Evolutionary conservation across 2,797 vertebrate species (phyloP).

Genomic region (Hypotaenidia okinawae): DNA sequence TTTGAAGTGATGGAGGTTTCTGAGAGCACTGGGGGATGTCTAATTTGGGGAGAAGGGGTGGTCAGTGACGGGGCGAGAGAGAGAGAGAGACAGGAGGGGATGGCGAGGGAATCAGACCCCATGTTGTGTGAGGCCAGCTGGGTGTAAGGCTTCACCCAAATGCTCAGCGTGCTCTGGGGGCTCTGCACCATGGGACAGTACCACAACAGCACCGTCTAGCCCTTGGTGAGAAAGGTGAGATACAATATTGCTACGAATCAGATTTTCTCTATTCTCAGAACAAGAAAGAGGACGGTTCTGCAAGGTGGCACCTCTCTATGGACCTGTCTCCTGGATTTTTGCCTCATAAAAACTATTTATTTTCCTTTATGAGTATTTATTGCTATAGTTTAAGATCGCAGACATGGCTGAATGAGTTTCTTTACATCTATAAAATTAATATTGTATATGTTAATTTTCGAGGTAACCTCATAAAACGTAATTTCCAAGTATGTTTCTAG

Average conservation of each 20-base stretch:
- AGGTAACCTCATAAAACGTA: conserved; percentile 23
- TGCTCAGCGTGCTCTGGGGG: not conserved
- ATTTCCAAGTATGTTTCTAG: conserved; percentile 32
- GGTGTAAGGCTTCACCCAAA: not conserved
- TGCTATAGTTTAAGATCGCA: not conserved
- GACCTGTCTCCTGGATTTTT: not conserved
- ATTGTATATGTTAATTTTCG: conserved; percentile 46
- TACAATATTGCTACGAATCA: not conserved
- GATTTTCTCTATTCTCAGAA: not conserved
- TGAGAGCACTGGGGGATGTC: not conserved
- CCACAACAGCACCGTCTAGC: not conserved
- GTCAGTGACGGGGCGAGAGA: not conserved
- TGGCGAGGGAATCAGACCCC: not conserved
- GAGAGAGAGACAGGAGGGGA: not conserved
- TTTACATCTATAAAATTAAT: conserved; percentile 31
- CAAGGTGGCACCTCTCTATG: not conserved
- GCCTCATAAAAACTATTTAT: not conserved
- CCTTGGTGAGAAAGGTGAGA: not conserved
- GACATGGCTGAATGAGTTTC: not conserved
- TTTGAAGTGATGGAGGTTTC: not conserved
- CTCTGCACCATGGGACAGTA: not conserved
- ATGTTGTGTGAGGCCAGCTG: not conserved
- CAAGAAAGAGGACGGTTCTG: not conserved
- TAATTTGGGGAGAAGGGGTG: not conserved
- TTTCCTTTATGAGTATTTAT: conserved; percentile 15